These are phyloP conservation scores for Amiota communis DNA, from an alignment of 2,888 invertebrate genomes.

Conservation along the genomic window DNA sequence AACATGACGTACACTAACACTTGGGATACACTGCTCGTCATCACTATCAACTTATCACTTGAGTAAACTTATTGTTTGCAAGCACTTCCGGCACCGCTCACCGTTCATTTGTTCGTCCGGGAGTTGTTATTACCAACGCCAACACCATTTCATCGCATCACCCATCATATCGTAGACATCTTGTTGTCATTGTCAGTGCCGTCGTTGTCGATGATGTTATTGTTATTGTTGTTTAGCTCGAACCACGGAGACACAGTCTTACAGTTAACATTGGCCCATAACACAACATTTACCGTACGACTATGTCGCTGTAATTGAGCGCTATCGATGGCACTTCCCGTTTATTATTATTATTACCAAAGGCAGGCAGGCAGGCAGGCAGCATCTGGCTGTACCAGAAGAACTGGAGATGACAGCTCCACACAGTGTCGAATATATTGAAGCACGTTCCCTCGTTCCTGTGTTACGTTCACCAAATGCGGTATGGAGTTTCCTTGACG, in stretches of 20 bases:
- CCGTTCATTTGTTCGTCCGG: slow-evolving; percentile 23
- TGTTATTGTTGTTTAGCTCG: slow-evolving; percentile 52
- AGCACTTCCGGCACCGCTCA: slow-evolving; percentile 20
- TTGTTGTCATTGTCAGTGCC: neutral
- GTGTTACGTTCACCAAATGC: neutral
- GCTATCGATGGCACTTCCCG: slow-evolving; percentile 35
- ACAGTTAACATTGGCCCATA: slow-evolving; percentile 74
- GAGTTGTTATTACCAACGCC: slow-evolving; percentile 37
- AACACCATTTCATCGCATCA: slow-evolving; percentile 27
- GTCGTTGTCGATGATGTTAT: neutral
- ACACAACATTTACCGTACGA: slow-evolving; percentile 75
- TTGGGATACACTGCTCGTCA: slow-evolving; percentile 1
- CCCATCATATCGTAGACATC: too few species aligned
- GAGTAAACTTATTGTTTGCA: slow-evolving; percentile 47
- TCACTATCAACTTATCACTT: slow-evolving; percentile 48
- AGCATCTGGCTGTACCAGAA: too few species aligned
- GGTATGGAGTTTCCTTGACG: too few species aligned
- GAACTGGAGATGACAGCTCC: neutral
- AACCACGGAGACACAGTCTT: slow-evolving; percentile 74
- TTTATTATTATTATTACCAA: slow-evolving; percentile 15
- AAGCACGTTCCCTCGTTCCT: neutral
- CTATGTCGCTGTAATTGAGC: slow-evolving; percentile 72
- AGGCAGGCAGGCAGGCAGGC: too few species aligned
- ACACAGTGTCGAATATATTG: neutral
- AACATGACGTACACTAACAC: neutral